Base-by-base conservation (phyloP, 1,140 invertebrate genomes). In the Papilio polytes region DNA sequence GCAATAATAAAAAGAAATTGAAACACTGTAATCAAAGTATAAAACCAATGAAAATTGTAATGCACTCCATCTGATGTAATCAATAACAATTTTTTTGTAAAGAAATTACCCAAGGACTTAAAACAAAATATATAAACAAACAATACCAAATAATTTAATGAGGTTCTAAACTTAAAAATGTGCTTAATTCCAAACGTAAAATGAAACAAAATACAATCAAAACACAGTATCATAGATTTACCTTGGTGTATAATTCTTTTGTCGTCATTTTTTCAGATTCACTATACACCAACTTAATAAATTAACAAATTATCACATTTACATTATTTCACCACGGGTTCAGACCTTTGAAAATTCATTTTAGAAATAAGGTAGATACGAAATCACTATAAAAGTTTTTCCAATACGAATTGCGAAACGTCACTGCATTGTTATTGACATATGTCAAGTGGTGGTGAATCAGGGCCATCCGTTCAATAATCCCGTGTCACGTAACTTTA, bases 161-260 rank as follows among this genome's bases (percentile, higher is more conserved):
- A 72, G 76, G 81, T 86, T 84, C 78, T 13, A 82, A 85, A 78
- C 82, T 81, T 74, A 85, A 84, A 82, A 70, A 81, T 41, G 15
- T 74, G 18, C 63, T 10, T 56, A 20, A 56, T 7, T 56, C 44
- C 20, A 66, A 77, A 80, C n/a, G 41, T 36, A 48, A 80, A 83
- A 44, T 72, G 77, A 70, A 81, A 80, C 59, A 77, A 83, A 81
- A 83, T 80, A 73, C 83, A 73, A 78, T 79, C 70, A 83, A 78
- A 85, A 84, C 70, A 83, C 81, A 86, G 80, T 80, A 82, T 72
- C 78, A 86, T 78, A 76, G 83, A 87, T 86, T 91, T 95, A 95
- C 95, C 94, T 95, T 95, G 22, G 95, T 95, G 81, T 95, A 95
- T 20, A 95, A 86, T 86, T 95, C 95, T 85, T 95, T 93, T 51